Evolutionary conservation across 2,888 invertebrate genomes (phyloP), one percentile per base, ranked within the genome.

Genomic region (Parelbella ahira): DNA sequence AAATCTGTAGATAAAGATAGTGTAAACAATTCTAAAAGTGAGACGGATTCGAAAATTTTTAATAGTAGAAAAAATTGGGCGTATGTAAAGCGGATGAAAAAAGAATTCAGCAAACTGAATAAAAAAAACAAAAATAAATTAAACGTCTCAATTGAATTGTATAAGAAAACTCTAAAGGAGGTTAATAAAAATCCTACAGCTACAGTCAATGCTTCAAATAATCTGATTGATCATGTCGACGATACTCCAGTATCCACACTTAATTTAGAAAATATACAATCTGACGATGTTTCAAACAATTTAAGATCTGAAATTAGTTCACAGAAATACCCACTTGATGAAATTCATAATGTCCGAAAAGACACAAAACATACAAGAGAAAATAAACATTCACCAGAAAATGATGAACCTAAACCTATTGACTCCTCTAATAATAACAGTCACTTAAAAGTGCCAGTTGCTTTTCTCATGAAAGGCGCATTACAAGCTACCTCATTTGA

Each of bases 121-220:
- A 81, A 79, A 45, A 62, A 65, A 44, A 73, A 75, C 45, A 76
- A 60, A 53, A 83, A 62, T 47, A 88, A 87, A 65, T 51, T 88
- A 4, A 83, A 87, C 75, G 73, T 83, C 34, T 88, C 88, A 15
- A 79, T 84, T 53, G 82, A 87, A 65, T 78, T 76, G 74, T 72
- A 67, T 46, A 82, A 83, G 47, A 83, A 72, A 53, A 62, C 64
- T 29, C 64, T 78, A 52, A 64, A 39, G 39, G 43, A 55, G 34
- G 42, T 48, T 3, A 64, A 55, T 20, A 64, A 67, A 45, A 42
- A 41, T 15, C 24, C 29, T 28, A 21, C 44, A 4, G 15, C 13
- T 7, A 8, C 9, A 28, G n/a, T 47, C 11, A 8, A 8, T 13
- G 18, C 15, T 13, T 10, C 34, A 29, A 21, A 23, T 6, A 20